Evolutionary conservation across 1,140 invertebrate species (phyloP), one percentile per base, ranked within the genome.

Genomic region (Drosophila subobscura): DNA sequence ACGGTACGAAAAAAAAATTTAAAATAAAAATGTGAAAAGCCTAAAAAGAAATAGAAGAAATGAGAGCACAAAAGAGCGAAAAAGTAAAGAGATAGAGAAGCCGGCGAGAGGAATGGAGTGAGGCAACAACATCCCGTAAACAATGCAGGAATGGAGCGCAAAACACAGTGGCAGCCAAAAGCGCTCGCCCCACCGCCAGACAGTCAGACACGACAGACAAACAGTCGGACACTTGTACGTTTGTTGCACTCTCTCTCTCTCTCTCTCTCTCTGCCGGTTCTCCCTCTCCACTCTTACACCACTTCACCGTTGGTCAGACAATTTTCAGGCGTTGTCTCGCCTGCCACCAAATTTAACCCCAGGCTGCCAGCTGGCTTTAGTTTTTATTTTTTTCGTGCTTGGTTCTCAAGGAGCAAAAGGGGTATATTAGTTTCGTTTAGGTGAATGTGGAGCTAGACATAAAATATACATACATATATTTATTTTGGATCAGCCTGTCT

Each of bases 301-400:
- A 23, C 12, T 4, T 25, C 12, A 12, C 45, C 66, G 63, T 59
- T 86, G 81, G 81, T 86, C 83, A 86, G 78, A 86, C 83, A 88
- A 86, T 86, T 86, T 88, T 78, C 81, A 86, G 75, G 33, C 44
- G 61, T 83, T 86, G 83, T 88, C 83, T 88, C 72, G 83, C 58
- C 71, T 88, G 83, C 83, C 83, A 88, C 83, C 74, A 88, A 85
- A 79, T 90, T 77, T 86, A 77, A 81, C 78, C 78, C 68, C 58
- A 71, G 78, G 86, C 86, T 83, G 75, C 58, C 33, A 4, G 33
- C 10, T 1, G 57, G 59, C 58, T 77, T 71, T 53, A 65, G 52
- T 68, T 77, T 79, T 61, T 63, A 10, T 16, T 64, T 55, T 27
- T 61, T 67, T 3, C 3, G 4, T 37, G 12, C 33, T 4, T 4